Evolutionary conservation across 2,888 invertebrate species (phyloP).

Genomic region (Drosophila mimetica): DNA sequence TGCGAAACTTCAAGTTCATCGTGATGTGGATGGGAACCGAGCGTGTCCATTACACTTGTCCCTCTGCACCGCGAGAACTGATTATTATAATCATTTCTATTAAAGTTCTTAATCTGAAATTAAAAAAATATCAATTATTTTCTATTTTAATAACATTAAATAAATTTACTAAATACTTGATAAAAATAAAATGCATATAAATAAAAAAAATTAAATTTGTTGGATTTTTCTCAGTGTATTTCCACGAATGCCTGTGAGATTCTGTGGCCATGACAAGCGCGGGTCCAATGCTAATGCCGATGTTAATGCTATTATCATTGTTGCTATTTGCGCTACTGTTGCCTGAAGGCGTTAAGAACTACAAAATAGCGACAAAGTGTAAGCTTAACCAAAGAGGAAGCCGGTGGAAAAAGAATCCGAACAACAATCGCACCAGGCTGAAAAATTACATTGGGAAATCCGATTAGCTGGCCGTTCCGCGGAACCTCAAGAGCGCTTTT

Average conservation of each 20-base stretch:
- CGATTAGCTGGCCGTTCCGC: slow-evolving; percentile 65
- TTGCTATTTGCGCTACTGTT: slow-evolving; percentile 43
- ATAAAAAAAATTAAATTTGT: too few relatives aligned
- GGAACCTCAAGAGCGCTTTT: slow-evolving; percentile 46
- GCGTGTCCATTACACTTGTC: slow-evolving; percentile 60
- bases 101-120: too few relatives aligned
- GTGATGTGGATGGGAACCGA: slow-evolving; percentile 64
- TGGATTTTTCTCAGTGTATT: slow-evolving; percentile 14
- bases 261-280: slow-evolving; percentile 51
- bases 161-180: too few relatives aligned
- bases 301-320: slow-evolving; percentile 46
- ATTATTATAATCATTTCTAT: too few relatives aligned
- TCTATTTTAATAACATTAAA: too few relatives aligned
- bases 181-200: too few relatives aligned
- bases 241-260: slow-evolving; percentile 31
- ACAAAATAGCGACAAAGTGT: slow-evolving; percentile 64
- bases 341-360: slow-evolving; percentile 50
- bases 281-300: slow-evolving; percentile 37
- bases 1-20: slow-evolving; percentile 49
- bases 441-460: slow-evolving; percentile 65
- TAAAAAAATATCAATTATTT: too few relatives aligned
- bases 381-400: slow-evolving; percentile 50
- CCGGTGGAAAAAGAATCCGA: slow-evolving; percentile 31
- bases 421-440: slow-evolving; percentile 55
- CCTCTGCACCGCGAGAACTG: slow-evolving; percentile 2